These are phyloP conservation scores for Thamnophis elegans DNA, from an alignment of 2,797 vertebrate species.

Conservation along the genomic window DNA sequence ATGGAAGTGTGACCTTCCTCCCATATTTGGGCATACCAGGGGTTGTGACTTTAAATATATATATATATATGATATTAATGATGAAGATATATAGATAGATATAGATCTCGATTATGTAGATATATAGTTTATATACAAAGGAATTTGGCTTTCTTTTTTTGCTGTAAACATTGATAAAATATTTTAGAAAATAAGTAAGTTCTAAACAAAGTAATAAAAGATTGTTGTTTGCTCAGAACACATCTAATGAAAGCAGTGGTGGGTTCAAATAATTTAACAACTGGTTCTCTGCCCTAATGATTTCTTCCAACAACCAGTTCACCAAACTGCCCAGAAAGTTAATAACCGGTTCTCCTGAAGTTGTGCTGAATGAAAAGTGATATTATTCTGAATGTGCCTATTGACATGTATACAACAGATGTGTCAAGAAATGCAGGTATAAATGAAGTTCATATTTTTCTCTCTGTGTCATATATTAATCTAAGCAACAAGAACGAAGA, in stretches of 20 bases:
- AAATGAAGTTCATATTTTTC: neutral
- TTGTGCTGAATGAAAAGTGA: neutral
- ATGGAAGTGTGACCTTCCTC: no score
- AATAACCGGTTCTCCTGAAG: no score
- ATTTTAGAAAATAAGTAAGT: neutral
- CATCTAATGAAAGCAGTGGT: neutral
- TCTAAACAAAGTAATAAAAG: neutral
- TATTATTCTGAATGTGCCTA: slow-evolving; percentile 5
- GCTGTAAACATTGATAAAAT: neutral
- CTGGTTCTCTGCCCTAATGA: no score
- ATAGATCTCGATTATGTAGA: neutral
- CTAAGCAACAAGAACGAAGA: neutral
- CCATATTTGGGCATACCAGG: no score
- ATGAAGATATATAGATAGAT: neutral
- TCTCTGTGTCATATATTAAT: neutral
- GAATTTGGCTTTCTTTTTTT: neutral
- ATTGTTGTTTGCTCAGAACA: slow-evolving; percentile 12
- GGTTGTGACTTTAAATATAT: no score
- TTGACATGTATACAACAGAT: neutral
- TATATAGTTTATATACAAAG: neutral
- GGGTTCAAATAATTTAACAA: no score
- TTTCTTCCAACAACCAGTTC: no score
- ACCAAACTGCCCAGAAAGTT: no score
- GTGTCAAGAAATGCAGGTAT: slow-evolving; percentile 17
- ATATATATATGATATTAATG: neutral